phyloP scores from a whole-genome alignment of 2,888 invertebrate genomes.

The Geotrupes spiniger region DNA sequence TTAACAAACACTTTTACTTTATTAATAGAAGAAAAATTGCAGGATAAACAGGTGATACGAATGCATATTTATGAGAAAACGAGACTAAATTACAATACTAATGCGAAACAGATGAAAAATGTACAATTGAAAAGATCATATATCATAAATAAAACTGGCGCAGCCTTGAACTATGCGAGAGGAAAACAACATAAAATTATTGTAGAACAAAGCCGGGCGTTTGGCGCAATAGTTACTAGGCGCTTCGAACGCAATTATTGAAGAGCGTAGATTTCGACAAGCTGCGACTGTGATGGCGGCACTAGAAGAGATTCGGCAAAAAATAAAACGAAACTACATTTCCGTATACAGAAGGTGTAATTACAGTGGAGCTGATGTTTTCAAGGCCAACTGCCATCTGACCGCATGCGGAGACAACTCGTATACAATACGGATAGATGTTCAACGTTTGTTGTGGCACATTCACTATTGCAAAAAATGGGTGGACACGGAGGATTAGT shows the following conservation, averaged over 20 bases:
- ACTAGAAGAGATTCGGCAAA: slow-evolving; percentile 11
- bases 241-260: too few relatives aligned
- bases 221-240: too few relatives aligned
- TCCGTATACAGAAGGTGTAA: slow-evolving; percentile 22
- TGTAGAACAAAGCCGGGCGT: too few relatives aligned
- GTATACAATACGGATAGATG: slow-evolving; percentile 1
- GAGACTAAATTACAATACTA: not conserved
- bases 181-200: slow-evolving; percentile 7
- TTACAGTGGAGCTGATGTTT: slow-evolving; percentile 26
- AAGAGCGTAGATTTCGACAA: too few relatives aligned
- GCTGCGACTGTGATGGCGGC: not conserved
- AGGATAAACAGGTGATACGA: slow-evolving; percentile 11
- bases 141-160: slow-evolving; percentile 6
- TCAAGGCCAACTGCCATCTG: slow-evolving; percentile 32
- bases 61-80: slow-evolving; percentile 19
- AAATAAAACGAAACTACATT: slow-evolving; percentile 16
- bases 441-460: slow-evolving; percentile 2
- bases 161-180: slow-evolving; percentile 19
- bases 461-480: not conserved
- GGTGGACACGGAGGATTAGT: too few relatives aligned
- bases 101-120: too few relatives aligned
- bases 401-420: slow-evolving; percentile 21
- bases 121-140: not conserved
- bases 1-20: slow-evolving; percentile 13
- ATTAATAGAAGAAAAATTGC: slow-evolving; percentile 13